Percentiles rank a stretch among this genome's conserved stretches.
phyloP scores from a whole-genome alignment of 2,797 vertebrate genomes.

The Ctenosaura bakeri region DNA sequence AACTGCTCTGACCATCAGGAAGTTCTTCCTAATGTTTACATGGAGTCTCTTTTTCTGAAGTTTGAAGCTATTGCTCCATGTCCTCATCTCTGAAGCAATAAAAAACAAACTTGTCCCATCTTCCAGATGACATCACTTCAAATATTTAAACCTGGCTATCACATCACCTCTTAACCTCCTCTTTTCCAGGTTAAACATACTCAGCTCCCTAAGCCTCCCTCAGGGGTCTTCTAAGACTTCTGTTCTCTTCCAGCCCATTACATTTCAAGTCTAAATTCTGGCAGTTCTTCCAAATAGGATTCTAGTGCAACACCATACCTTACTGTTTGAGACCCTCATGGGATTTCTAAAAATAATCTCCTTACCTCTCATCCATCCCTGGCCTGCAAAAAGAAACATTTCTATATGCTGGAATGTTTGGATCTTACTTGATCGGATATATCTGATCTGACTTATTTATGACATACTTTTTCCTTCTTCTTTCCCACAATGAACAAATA shows the following conservation, averaged over 20 bases:
- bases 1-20: too few species aligned
- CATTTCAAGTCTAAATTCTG: background rate
- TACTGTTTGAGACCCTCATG: background rate
- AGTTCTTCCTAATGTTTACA: too few species aligned
- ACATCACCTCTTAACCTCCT: too few species aligned
- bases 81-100: too few species aligned
- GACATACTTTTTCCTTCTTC: background rate
- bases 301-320: background rate
- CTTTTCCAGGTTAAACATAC: too few species aligned
- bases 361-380: background rate
- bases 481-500: background rate
- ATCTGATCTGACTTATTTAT: conserved; percentile 1
- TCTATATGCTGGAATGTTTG: background rate
- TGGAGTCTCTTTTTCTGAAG: too few species aligned
- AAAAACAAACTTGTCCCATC: too few species aligned
- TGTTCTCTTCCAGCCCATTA: background rate
- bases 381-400: background rate
- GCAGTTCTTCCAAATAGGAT: background rate
- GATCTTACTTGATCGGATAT: background rate
- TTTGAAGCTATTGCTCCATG: too few species aligned
- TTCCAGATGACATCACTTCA: too few species aligned
- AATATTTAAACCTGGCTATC: too few species aligned
- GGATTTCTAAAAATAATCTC: background rate
- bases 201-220: too few species aligned
- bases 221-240: too few species aligned